Evolutionary conservation across 2,113 vertebrate genomes (phyloP).

Genomic region (Panthera leo): DNA sequence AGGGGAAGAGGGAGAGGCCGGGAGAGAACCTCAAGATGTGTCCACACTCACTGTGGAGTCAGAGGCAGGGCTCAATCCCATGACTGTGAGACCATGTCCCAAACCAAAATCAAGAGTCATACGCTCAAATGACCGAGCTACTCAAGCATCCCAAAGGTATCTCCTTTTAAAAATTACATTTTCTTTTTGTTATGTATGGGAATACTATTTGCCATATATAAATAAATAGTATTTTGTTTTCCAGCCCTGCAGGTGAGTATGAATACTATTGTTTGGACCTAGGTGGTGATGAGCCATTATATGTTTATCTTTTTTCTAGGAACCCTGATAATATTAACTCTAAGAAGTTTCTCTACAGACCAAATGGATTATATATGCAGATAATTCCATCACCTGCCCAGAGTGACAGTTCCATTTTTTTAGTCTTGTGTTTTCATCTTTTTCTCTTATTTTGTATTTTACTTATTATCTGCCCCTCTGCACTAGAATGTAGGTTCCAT

Average conservation of each 20-base stretch:
- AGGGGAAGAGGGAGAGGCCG: too few species aligned
- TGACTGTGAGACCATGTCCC: too few species aligned
- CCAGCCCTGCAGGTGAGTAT: background rate
- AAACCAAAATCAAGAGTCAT: too few species aligned
- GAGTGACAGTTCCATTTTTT: background rate
- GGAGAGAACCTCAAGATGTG: too few species aligned
- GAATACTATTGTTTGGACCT: background rate
- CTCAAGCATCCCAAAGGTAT: background rate
- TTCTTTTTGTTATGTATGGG: background rate
- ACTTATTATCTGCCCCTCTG: background rate
- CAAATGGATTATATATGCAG: background rate
- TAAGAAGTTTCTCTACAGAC: background rate
- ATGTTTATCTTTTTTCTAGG: background rate
- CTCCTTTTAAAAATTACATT: background rate
- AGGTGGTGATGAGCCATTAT: background rate
- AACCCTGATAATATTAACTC: background rate
- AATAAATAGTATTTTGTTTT: background rate
- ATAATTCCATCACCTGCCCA: background rate
- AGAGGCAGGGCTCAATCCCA: too few species aligned
- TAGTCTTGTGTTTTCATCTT: background rate
- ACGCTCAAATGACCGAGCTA: too few species aligned
- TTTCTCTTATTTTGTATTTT: background rate
- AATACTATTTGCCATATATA: background rate
- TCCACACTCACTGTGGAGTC: too few species aligned
- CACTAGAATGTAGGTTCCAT: background rate